Evolutionary conservation across 2,113 vertebrate genomes (phyloP), one percentile per base, ranked within the genome.

Genomic region (Seriola aureovittata): DNA sequence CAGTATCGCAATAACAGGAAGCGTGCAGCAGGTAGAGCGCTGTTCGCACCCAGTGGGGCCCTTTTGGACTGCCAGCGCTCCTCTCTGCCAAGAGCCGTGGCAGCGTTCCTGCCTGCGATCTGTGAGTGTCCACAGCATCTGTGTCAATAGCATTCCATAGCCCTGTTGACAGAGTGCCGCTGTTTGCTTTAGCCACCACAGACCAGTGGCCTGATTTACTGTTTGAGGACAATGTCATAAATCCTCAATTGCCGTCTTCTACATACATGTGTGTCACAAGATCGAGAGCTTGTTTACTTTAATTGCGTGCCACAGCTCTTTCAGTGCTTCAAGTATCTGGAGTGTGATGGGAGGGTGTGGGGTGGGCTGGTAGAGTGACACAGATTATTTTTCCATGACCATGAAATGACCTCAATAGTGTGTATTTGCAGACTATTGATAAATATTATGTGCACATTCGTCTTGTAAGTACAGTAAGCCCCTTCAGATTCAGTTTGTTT

Each of bases 61-160:
- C 73, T 52, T 79, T 71, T 57, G 34, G 59, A 55, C 75, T 86
- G 77, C 87, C 90, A 81, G 75, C 64, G 4, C 78, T 84, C 57
- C 48, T 71, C 73, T 3, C 57, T 81, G 89, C 85, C 88, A 89
- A 81, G 84, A 91, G 76, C 88, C 29, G 78, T 80, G 86, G 84
- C 86, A 85, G 79, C n/a, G 76, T 86, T 93, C 86, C 89, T 84
- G 87, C 82, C 90, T 92, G 90, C 77, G 76, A 92, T 93, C 86
- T 85, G 86, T 92, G 90, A 89, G 86, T 89, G 89, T 91, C 88
- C 89, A 82, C 86, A 83, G 91, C 93, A 94, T 95, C 94, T 95
- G 93, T 94, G 92, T 95, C 94, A 95, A 95, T 93, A 95, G 91
- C 91, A 95, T 95, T 94, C 93, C 94, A 84, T 44, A 25, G 88